Conservation (phyloP, 2,797 vertebrate genomes). For the Hyperoplus lanceolatus region DNA sequence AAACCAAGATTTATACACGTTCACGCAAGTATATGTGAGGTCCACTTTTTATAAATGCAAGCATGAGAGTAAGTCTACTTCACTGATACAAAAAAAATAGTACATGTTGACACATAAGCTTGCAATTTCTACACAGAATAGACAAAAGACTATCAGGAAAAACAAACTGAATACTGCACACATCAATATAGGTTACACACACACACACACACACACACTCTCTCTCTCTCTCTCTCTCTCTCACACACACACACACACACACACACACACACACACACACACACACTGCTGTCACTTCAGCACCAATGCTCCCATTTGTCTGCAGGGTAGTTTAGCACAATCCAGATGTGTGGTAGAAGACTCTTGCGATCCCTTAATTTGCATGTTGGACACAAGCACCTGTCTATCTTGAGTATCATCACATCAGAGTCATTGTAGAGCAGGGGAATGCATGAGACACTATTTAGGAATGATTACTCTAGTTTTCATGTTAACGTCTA, state of each 20-base stretch:
- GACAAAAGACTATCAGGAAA: neutral
- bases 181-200: conserved; percentile 1
- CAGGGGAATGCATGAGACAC: conserved; percentile 24
- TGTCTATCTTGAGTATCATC: conserved; percentile 55
- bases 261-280: neutral
- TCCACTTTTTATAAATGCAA: neutral
- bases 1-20: neutral
- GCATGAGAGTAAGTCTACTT: neutral
- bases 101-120: neutral
- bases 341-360: conserved; percentile 47
- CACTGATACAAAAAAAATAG: neutral
- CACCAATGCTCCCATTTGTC: conserved; percentile 50
- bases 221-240: neutral
- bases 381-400: conserved; percentile 52
- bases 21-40: neutral
- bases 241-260: neutral
- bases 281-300: conserved; percentile 47
- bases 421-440: conserved; percentile 28
- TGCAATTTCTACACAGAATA: neutral
- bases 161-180: neutral
- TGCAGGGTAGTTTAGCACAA: conserved; percentile 43
- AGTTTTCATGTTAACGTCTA: conserved; percentile 28
- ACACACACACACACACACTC: neutral
- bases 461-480: conserved; percentile 7
- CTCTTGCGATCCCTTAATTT: conserved; percentile 41